Percentiles rank a stretch among this genome's conserved stretches.
These are phyloP conservation scores for Diachasmimorpha longicaudata DNA, from an alignment of 1,140 invertebrate species.

Conservation along the genomic window DNA sequence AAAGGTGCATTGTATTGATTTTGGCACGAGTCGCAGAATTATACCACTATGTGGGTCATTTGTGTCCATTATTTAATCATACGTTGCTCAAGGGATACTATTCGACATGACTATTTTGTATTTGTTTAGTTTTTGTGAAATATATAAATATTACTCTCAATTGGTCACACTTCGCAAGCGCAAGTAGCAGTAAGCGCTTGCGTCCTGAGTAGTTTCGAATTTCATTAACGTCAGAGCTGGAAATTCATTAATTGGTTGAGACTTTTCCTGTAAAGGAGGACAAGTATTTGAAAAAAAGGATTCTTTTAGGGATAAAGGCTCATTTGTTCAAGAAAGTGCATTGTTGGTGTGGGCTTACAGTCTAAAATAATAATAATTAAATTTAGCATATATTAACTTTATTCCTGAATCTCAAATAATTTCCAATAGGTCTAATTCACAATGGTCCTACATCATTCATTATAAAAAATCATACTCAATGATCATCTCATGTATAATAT, in stretches of 20 bases:
- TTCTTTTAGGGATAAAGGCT: not conserved
- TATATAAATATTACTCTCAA: not conserved
- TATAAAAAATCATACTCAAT: not conserved
- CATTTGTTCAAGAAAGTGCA: not conserved
- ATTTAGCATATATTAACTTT: not conserved
- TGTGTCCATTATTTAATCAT: not conserved
- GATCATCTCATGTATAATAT: not conserved
- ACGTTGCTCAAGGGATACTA: not conserved
- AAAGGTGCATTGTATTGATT: constrained; percentile 4
- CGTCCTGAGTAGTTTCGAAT: not conserved
- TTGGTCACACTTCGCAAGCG: not conserved
- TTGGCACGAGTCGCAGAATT: not conserved
- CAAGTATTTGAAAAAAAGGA: too few relatives aligned
- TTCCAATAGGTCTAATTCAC: not conserved
- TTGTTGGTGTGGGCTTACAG: not conserved
- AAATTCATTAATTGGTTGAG: not conserved
- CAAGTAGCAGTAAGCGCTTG: not conserved
- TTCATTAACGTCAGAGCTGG: not conserved
- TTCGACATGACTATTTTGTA: not conserved
- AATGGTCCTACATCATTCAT: not conserved
- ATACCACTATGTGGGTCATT: not conserved
- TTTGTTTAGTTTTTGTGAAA: not conserved
- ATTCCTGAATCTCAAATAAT: not conserved
- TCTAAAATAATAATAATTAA: not conserved
- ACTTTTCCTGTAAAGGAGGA: too few relatives aligned